Conservation (phyloP, 2,888 invertebrate genomes). For the Drosophila buzzatii region DNA sequence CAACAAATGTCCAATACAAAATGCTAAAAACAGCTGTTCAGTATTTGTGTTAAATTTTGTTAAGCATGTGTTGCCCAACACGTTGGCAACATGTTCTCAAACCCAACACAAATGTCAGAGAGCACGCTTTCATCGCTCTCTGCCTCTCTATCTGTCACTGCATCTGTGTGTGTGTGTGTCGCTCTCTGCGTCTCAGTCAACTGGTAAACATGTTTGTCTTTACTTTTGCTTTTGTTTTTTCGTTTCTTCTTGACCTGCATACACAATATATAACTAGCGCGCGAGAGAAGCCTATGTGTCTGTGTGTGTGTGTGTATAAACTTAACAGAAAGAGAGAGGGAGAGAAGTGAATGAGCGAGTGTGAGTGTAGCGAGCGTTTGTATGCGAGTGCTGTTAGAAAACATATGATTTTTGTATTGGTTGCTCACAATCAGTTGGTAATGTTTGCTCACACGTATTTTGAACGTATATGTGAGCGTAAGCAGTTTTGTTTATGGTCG, state of each 20-base stretch:
- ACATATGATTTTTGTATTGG: constrained; percentile 76
- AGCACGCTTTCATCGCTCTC: constrained; percentile 12
- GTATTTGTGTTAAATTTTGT: constrained; percentile 27
- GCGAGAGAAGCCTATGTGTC: constrained; percentile 52
- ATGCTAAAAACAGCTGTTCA: constrained; percentile 58
- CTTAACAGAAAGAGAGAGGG: constrained; percentile 22
- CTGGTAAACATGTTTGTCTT: constrained; percentile 74
- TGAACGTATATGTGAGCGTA: constrained; percentile 35
- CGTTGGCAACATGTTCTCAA: constrained; percentile 61
- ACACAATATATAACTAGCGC: constrained; percentile 77
- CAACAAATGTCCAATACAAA: constrained; percentile 43
- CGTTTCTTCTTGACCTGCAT: constrained; percentile 79
- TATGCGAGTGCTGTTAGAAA: constrained; percentile 63
- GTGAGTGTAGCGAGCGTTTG: constrained; percentile 6
- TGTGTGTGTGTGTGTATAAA: constrained; percentile 5
- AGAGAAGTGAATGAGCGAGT: constrained; percentile 25
- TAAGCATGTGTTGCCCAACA: constrained; percentile 48
- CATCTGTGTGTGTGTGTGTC: not conserved
- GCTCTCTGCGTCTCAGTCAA: constrained; percentile 22
- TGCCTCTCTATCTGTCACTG: not conserved
- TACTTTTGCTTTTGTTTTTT: constrained; percentile 78
- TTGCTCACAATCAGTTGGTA: constrained; percentile 66
- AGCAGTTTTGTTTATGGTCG: constrained; percentile 70
- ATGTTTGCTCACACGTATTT: constrained; percentile 58
- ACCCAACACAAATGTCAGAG: constrained; percentile 33